Evolutionary conservation across 2,888 invertebrate genomes (phyloP).

Genomic region (Ceriagrion tenellum): DNA sequence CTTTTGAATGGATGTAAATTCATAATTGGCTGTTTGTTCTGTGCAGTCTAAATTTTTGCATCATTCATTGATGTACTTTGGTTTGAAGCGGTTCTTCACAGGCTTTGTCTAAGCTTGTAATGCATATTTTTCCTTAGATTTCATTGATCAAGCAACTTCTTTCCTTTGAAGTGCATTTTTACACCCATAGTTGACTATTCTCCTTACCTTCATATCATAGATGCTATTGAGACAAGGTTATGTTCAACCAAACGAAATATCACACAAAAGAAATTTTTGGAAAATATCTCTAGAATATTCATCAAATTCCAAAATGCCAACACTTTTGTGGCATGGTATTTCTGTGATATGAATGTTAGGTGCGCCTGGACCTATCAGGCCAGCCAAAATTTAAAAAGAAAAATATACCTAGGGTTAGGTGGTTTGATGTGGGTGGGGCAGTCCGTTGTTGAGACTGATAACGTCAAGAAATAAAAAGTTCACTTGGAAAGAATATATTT

Average conservation of each 20-base stretch:
- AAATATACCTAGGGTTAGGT: not conserved
- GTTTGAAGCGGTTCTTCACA: not conserved
- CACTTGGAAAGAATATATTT: conserved; percentile 38
- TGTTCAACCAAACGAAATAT: not conserved
- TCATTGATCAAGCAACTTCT: not conserved
- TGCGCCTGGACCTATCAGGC: conserved; percentile 27
- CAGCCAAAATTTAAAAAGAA: conserved; percentile 14
- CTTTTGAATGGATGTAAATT: not conserved
- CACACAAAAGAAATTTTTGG: not conserved
- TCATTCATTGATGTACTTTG: conserved; percentile 21
- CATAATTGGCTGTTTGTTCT: not conserved
- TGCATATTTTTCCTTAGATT: conserved; percentile 14
- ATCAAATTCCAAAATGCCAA: conserved; percentile 8
- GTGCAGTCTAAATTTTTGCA: not conserved
- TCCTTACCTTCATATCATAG: conserved; percentile 16
- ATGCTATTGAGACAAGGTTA: not conserved
- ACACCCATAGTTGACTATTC: not conserved
- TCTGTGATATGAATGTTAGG: conserved; percentile 39
- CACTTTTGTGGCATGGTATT: not conserved
- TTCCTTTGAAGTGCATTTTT: not conserved
- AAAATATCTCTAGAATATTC: not conserved
- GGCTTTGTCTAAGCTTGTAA: conserved; percentile 28
- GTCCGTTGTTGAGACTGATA: conserved; percentile 32
- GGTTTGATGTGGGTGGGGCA: not conserved
- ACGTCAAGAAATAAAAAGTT: not conserved